Conservation (phyloP, 1,140 invertebrate species). For the Drosophila sp. region DNA sequence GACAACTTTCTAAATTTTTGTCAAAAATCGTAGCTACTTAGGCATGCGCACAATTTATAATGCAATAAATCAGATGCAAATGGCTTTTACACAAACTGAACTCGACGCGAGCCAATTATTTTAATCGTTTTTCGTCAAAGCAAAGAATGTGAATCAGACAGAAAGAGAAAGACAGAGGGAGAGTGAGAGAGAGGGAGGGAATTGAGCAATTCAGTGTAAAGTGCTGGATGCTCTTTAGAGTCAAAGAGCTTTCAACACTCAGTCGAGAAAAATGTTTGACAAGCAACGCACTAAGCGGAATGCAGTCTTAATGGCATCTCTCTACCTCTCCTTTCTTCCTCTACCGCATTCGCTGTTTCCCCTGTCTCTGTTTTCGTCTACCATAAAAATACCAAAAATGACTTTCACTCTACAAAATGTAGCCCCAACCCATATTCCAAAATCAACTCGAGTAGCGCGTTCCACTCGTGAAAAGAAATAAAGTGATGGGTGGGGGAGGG, state of each 20-base stretch:
- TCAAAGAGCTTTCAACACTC: conserved; percentile 76
- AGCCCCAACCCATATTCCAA: conserved; percentile 1
- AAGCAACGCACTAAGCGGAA: conserved; percentile 61
- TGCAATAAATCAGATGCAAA: conserved; percentile 78
- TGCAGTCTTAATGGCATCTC: conserved; percentile 72
- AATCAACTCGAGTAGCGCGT: conserved; percentile 60
- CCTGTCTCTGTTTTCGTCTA: background rate
- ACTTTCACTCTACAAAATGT: conserved; percentile 64
- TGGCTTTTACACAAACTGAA: conserved; percentile 67
- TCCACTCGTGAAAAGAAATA: conserved; percentile 13
- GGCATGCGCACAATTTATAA: conserved; percentile 82
- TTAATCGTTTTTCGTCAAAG: conserved; percentile 74
- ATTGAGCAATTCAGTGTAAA: conserved; percentile 77
- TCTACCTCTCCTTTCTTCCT: background rate
- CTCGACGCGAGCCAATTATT: conserved; percentile 75
- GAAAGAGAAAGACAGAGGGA: conserved; percentile 13
- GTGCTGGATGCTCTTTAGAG: conserved; percentile 49
- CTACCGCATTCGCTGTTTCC: conserved; percentile 4
- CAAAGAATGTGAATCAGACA: conserved; percentile 53
- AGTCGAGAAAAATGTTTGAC: conserved; percentile 59
- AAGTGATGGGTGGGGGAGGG: background rate
- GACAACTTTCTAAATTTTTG: conserved; percentile 76
- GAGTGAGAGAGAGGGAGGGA: conserved; percentile 21
- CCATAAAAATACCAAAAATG: conserved; percentile 75
- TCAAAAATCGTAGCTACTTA: conserved; percentile 76